phyloP scores from a whole-genome alignment of 92 coral and sea anemone species.

The Siderastrea siderea region DNA sequence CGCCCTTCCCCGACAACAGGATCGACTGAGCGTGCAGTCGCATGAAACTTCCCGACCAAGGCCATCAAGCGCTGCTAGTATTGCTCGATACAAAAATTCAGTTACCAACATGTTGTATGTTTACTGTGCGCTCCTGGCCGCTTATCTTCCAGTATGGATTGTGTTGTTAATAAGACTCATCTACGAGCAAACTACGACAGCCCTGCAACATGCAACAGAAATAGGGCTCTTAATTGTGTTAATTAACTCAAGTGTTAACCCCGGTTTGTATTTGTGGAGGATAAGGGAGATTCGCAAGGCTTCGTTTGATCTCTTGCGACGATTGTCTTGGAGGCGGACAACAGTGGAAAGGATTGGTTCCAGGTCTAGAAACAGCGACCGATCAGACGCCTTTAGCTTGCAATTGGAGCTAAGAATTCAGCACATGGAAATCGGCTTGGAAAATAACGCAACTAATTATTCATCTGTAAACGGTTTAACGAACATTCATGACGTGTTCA shows the following conservation, averaged over 20 bases:
- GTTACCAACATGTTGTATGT: background rate
- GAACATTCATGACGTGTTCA: background rate
- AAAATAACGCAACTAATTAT: background rate
- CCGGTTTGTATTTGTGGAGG: background rate
- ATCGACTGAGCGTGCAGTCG: background rate
- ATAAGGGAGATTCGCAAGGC: background rate
- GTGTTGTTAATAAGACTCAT: slow-evolving; percentile 6
- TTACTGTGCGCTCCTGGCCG: background rate
- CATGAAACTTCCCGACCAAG: background rate
- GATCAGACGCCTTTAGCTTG: too few species aligned
- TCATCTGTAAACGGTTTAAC: background rate
- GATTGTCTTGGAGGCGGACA: background rate
- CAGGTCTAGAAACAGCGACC: background rate
- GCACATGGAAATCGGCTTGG: background rate
- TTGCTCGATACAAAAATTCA: background rate
- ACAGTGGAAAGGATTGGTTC: background rate
- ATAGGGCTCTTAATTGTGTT: background rate
- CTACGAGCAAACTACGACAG: slow-evolving; percentile 1
- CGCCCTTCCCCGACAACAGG: background rate
- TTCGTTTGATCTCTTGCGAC: background rate
- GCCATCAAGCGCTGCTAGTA: background rate
- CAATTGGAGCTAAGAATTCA: background rate
- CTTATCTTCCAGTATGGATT: slow-evolving; percentile 7
- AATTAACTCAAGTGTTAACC: slow-evolving; percentile 14
- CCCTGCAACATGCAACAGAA: slow-evolving; percentile 14